phyloP scores from a whole-genome alignment of 2,888 invertebrate species.

The Nomada flava region DNA sequence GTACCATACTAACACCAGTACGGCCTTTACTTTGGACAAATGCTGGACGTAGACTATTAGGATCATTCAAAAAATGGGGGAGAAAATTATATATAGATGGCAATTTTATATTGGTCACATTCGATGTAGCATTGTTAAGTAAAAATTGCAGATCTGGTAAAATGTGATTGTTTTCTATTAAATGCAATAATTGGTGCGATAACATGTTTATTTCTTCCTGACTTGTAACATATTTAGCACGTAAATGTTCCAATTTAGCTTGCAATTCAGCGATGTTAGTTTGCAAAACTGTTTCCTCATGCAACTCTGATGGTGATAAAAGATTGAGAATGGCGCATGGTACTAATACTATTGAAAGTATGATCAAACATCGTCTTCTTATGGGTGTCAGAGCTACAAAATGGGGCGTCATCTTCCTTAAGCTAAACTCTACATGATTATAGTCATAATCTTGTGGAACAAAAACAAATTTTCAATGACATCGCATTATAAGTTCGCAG shows the following conservation, averaged over 20 bases:
- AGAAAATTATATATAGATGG: constrained; percentile 94
- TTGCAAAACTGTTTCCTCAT: constrained; percentile 78
- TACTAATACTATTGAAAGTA: constrained; percentile 76
- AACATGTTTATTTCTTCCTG: constrained; percentile 91
- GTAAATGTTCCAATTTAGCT: constrained; percentile 91
- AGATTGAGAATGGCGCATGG: constrained; percentile 80
- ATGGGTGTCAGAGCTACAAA: constrained; percentile 77
- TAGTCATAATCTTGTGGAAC: constrained; percentile 25
- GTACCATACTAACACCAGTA: constrained; percentile 91
- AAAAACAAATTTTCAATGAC: constrained; percentile 16
- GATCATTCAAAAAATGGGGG: constrained; percentile 93
- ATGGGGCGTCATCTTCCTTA: constrained; percentile 75
- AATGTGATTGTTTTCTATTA: constrained; percentile 79
- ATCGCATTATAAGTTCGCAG: constrained; percentile 43
- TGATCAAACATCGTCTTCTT: constrained; percentile 78
- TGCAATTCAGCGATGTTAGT: constrained; percentile 90
- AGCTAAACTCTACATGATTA: constrained; percentile 66
- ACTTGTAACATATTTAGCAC: constrained; percentile 90
- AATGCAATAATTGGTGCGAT: constrained; percentile 86
- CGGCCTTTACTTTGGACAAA: constrained; percentile 91
- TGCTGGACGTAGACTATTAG: constrained; percentile 91
- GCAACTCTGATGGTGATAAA: constrained; percentile 76
- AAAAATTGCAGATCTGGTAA: constrained; percentile 81
- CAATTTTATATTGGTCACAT: constrained; percentile 86
- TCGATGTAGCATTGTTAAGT: constrained; percentile 83